Conservation (phyloP, 2,888 invertebrate species). For the Trissolcus japonicus region DNA sequence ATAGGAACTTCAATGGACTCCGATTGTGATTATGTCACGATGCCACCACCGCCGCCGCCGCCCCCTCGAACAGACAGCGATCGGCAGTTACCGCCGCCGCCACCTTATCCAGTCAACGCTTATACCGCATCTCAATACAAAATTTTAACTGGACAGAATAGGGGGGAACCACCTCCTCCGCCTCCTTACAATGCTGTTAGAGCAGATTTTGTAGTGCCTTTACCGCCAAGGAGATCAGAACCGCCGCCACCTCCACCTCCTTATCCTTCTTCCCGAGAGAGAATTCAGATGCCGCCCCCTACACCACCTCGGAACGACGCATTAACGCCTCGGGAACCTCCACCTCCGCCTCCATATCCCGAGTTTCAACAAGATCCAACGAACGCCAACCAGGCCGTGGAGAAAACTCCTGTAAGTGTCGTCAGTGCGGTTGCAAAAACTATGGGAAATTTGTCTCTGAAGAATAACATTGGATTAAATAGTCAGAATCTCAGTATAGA, state of each 20-base stretch:
- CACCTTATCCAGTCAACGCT: conserved; percentile 76
- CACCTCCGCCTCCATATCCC: conserved; percentile 80
- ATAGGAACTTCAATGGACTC: conserved; percentile 91
- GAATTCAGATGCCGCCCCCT: conserved; percentile 74
- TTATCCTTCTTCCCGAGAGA: conserved; percentile 76
- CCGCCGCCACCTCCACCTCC: conserved; percentile 81
- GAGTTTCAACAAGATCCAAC: conserved; percentile 64
- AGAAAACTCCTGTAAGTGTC: not conserved
- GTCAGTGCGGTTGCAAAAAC: conserved; percentile 50
- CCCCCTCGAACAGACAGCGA: conserved; percentile 81
- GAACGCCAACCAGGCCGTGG: conserved; percentile 14
- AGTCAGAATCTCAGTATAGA: conserved; percentile 15
- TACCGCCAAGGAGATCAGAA: conserved; percentile 80
- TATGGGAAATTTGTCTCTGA: conserved; percentile 45
- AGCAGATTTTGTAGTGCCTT: conserved; percentile 79
- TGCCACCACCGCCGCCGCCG: conserved; percentile 81
- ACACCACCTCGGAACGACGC: conserved; percentile 75
- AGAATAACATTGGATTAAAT: conserved; percentile 15
- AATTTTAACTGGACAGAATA: conserved; percentile 52
- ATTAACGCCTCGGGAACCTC: conserved; percentile 79
- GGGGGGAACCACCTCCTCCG: conserved; percentile 74
- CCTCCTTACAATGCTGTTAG: conserved; percentile 84
- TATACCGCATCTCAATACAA: conserved; percentile 64
- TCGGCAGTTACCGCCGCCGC: conserved; percentile 78
- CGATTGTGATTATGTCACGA: conserved; percentile 92